These are phyloP conservation scores for Aurelia coerulea DNA, from an alignment of 30 jellyfish, hydroid and myxozoan species.

Conservation along the genomic window DNA sequence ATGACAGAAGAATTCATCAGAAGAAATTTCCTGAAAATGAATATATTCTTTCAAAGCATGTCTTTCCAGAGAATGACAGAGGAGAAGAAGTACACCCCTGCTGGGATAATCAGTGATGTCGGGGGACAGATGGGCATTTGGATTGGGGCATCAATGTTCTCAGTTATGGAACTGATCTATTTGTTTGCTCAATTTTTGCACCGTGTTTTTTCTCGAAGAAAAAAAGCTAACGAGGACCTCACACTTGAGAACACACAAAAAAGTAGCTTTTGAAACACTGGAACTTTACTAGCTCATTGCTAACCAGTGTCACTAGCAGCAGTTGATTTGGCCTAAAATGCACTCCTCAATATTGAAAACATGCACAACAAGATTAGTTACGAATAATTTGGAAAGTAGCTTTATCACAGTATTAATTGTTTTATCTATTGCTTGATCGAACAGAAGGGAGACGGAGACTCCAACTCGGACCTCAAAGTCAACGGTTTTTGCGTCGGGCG, in stretches of 20 bases:
- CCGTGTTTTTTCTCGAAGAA: background rate
- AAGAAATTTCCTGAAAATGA: slow-evolving; percentile 31
- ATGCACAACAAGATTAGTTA: no score
- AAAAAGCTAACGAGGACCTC: background rate
- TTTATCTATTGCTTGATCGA: no score
- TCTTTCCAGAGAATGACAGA: slow-evolving; percentile 20
- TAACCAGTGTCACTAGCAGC: no score
- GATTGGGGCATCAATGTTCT: slow-evolving; percentile 72
- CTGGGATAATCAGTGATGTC: slow-evolving; percentile 29
- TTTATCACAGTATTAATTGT: no score
- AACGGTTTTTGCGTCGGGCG: no score
- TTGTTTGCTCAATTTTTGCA: background rate
- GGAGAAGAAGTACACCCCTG: slow-evolving; percentile 14
- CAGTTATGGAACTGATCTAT: slow-evolving; percentile 31
- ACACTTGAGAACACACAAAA: background rate
- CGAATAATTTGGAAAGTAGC: no score
- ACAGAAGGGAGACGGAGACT: no score
- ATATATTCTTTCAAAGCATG: slow-evolving; percentile 30
- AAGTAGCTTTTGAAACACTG: no score
- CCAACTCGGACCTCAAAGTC: no score
- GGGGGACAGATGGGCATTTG: slow-evolving; percentile 80
- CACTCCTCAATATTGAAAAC: no score
- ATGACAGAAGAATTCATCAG: slow-evolving; percentile 55
- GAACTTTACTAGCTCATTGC: no score
- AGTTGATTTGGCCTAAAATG: no score